Conservation (phyloP, 2,888 invertebrate species). For the Cheilosia pagana region DNA sequence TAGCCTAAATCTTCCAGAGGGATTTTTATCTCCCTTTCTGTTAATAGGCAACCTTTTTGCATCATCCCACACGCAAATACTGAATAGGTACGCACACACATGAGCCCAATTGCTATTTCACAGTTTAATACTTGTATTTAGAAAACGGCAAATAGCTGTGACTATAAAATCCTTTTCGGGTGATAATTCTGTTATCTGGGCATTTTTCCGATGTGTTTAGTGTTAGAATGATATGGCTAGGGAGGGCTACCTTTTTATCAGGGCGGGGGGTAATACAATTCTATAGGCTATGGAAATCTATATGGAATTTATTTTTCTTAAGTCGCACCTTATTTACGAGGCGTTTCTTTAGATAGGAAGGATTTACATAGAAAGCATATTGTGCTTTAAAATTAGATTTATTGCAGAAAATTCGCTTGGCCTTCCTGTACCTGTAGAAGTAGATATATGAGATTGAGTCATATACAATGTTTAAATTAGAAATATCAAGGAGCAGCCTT, state of each 20-base stretch:
- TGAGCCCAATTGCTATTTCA: conserved; percentile 37
- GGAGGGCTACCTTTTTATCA: conserved; percentile 53
- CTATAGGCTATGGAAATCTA: conserved; percentile 19
- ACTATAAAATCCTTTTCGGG: conserved; percentile 70
- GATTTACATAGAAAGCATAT: conserved; percentile 25
- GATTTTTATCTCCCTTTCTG: conserved; percentile 65
- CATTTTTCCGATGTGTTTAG: conserved; percentile 66
- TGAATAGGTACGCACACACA: conserved; percentile 17
- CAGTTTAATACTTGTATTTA: conserved; percentile 55
- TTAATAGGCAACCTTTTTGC: conserved; percentile 73
- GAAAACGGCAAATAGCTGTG: conserved; percentile 55
- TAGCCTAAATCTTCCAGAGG: conserved; percentile 67
- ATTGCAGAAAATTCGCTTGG: background rate
- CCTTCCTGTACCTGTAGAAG: no score
- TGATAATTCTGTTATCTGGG: conserved; percentile 71
- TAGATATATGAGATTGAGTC: background rate
- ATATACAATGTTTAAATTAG: background rate
- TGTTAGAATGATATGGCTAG: conserved; percentile 55
- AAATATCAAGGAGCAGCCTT: background rate
- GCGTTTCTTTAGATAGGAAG: conserved; percentile 5
- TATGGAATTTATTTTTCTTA: conserved; percentile 50
- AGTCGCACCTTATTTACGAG: conserved; percentile 50
- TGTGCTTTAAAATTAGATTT: conserved; percentile 30
- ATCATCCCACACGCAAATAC: conserved; percentile 28
- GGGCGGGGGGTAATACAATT: conserved; percentile 43